phyloP scores from a whole-genome alignment of 2,113 vertebrate genomes.

The Mobula birostris region DNA sequence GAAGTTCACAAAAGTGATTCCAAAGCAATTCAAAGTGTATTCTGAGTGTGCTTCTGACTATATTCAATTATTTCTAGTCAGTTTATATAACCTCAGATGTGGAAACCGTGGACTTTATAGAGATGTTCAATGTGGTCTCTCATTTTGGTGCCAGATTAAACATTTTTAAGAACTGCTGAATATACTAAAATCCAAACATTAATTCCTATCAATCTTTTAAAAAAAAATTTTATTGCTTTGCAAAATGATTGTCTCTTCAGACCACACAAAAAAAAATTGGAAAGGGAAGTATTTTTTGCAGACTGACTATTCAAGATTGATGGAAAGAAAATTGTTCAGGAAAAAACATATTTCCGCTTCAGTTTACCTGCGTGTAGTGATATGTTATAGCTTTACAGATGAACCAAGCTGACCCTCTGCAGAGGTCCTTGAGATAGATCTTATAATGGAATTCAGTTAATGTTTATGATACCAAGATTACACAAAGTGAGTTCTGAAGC shows the following conservation, averaged over 20 bases:
- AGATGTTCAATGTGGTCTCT: background rate
- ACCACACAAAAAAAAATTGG: too few species aligned
- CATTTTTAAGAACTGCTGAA: background rate
- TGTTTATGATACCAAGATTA: conserved; percentile 35
- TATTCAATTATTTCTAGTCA: conserved; percentile 1
- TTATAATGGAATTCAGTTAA: conserved; percentile 16
- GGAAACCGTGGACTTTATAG: background rate
- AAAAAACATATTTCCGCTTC: background rate
- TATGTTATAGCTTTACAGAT: conserved; percentile 29
- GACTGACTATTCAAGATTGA: background rate
- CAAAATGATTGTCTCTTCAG: background rate
- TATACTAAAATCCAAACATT: background rate
- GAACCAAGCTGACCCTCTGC: conserved; percentile 23
- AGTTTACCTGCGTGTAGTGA: background rate
- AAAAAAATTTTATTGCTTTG: background rate
- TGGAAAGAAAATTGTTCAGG: background rate
- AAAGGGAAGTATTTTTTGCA: background rate
- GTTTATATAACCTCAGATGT: background rate
- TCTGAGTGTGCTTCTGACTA: too few species aligned
- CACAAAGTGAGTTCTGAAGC: conserved; percentile 30
- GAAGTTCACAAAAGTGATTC: too few species aligned
- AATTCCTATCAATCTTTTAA: background rate
- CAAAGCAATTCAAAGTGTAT: too few species aligned
- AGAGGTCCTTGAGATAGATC: conserved; percentile 21
- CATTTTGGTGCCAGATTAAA: conserved; percentile 4